Base-by-base conservation (phyloP, 1,140 invertebrate genomes). In the Dendroctonus valens region DNA sequence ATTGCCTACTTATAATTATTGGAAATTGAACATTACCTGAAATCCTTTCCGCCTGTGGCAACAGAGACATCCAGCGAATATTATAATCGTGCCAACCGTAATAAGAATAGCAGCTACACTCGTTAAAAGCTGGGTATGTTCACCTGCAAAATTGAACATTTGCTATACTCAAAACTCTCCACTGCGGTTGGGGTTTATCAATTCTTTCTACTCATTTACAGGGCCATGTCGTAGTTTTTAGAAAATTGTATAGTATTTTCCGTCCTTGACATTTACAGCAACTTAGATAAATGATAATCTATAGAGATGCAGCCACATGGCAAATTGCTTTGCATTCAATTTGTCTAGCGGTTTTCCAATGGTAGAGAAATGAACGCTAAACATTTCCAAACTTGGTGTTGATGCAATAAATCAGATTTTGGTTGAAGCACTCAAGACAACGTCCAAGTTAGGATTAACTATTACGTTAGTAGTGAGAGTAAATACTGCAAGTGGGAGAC, bases 31-130 rank as follows among this genome's bases (percentile, higher is more conserved):
- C 48, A 51, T 69, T 74, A 78, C 77, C 75, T 76, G 72, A 70
- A 78, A 78, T 69, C 76, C 75, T 61, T 76, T 74, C 65, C 69
- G 71, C 48, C 72, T 63, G 53, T 77, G 76, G 68, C 77, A 78
- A 68, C 77, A 78, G 7, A 77, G 52, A 66, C 77, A 78, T 15
- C 76, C 77, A 26, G 69, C 75, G 37, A 78, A 65, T 54, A 76
- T 71, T 5, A 78, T 72, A 26, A 77, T 62, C 7, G 69, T 73
- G 62, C 77, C 77, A 44, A 77, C 70, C 41, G 75, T 74, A 42
- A 78, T 70, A 38, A 77, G 69, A 50, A 77, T 65, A 12, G 71
- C 75, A 12, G 77, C 70, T 44, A 78, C 57, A 15, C 74, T 74
- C 37, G 74, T 73, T 40, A 76, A 38, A 26, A 77, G 71, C 65